Evolutionary conservation across 2,888 invertebrate species (phyloP), one percentile per base, ranked within the genome.

Genomic region (Hoplodrina blanda): DNA sequence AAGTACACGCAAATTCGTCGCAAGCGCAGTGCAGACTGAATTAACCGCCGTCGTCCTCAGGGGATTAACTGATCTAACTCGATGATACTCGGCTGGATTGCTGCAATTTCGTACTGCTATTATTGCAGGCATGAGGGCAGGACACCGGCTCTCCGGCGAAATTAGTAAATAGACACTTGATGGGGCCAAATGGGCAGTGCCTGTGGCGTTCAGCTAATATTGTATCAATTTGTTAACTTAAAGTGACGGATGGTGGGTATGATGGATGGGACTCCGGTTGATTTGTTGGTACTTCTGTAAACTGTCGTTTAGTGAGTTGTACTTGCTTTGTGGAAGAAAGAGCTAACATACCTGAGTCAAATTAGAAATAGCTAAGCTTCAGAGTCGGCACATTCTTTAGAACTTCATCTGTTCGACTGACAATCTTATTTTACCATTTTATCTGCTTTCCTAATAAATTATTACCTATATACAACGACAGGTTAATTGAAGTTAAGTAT

Each of bases 91-190:
- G 87, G 75, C 86, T 90, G 92, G 91, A 93, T 94, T 94, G 94
- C 94, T 86, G 91, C 93, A 94, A 95, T 95, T 94, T 94, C 86
- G 89, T 89, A 86, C 88, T 81, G 88, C 91, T 89, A 93, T 91
- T 93, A 93, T 86, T 89, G 90, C 91, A 90, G 66, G 89, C 91
- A 91, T 87, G 91, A 91, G 92, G 92, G 93, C 91, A 92, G 92
- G 93, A 93, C 91, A 91, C 88, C 81, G 90, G 85, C 92, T 93
- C 94, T 94, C 89, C 83, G 91, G 86, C 87, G 85, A 92, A 92
- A 94, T 94, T 92, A 92, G 87, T 92, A 91, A 87, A 92, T 92
- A 90, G 89, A 87, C 87, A 81, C 86, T 86, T 88, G 86, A 88
- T 88, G 84, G 82, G 77, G 81, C 82, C 83, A 81, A 85, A 83